Conservation (phyloP, 2,888 invertebrate genomes). For the Blastobasis adustella region DNA sequence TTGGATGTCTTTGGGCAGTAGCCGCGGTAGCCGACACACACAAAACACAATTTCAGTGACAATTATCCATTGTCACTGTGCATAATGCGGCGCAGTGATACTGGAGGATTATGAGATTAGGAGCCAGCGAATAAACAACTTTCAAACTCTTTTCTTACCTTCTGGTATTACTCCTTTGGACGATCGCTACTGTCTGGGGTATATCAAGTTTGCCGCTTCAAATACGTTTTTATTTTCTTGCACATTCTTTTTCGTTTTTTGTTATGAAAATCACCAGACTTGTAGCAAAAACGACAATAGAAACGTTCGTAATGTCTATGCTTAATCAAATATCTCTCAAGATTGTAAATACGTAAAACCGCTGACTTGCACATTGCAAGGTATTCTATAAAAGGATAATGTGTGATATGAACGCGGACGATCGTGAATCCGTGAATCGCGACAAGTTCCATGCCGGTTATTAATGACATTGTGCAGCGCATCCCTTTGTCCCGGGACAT, state of each 20-base stretch:
- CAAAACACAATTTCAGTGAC: slow-evolving; percentile 47
- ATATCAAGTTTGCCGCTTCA: too few species aligned
- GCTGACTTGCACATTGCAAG: slow-evolving; percentile 2
- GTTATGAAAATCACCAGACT: too few species aligned
- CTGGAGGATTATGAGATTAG: slow-evolving; percentile 64
- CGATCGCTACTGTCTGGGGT: slow-evolving; percentile 1
- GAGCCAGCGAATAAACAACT: slow-evolving; percentile 30
- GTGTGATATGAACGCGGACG: slow-evolving; percentile 8
- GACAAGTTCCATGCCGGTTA: slow-evolving; percentile 66
- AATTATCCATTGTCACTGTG: slow-evolving; percentile 47
- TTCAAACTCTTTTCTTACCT: slow-evolving; percentile 8
- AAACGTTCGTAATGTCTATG: too few species aligned
- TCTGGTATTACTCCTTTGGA: slow-evolving; percentile 24
- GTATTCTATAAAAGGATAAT: slow-evolving; percentile 6
- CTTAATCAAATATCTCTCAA: too few species aligned
- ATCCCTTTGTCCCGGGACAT: slow-evolving; percentile 51
- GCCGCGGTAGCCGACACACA: slow-evolving; percentile 21
- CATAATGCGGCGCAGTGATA: slow-evolving; percentile 52
- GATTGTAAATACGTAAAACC: background rate
- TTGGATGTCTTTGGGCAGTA: slow-evolving; percentile 34
- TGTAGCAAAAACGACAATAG: too few species aligned
- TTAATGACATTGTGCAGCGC: slow-evolving; percentile 62
- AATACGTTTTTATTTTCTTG: too few species aligned
- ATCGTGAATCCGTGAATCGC: slow-evolving; percentile 29
- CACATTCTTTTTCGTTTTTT: too few species aligned